These are phyloP conservation scores for Adelges cooleyi DNA, from an alignment of 1,140 invertebrate species.

Conservation along the genomic window DNA sequence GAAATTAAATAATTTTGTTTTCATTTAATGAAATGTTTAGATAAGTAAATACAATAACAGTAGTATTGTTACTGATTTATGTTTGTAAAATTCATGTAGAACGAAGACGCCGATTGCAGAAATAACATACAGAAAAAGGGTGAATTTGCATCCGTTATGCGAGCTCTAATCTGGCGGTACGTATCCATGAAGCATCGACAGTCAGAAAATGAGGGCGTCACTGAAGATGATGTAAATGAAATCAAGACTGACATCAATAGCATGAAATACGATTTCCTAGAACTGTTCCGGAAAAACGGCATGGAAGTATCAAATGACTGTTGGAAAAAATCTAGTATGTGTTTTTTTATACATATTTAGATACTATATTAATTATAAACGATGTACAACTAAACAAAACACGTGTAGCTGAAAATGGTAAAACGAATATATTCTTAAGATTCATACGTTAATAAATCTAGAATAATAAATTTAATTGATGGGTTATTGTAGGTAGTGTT, in stretches of 20 bases:
- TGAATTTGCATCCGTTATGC: conserved; percentile 65
- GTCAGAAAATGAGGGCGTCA: conserved; percentile 62
- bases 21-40: no score
- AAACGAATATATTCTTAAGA: no score
- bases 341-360: no score
- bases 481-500: no score
- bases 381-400: no score
- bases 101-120: conserved; percentile 30
- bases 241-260: conserved; percentile 77
- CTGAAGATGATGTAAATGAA: conserved; percentile 86
- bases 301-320: conserved; percentile 11
- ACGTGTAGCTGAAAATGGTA: no score
- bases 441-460: no score
- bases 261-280: conserved; percentile 69
- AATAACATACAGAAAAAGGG: conserved; percentile 45
- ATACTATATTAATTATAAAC: no score
- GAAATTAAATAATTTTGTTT: not conserved
- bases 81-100: no score
- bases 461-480: no score
- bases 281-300: conserved; percentile 48
- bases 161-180: conserved; percentile 72
- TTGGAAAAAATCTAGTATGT: not conserved
- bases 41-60: no score
- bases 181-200: conserved; percentile 64
- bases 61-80: no score